A percentile compares a stretch with the other conserved stretches of the same genome.
These are phyloP conservation scores for Ceratitis capitata DNA, from an alignment of 1,140 invertebrate genomes.

Conservation along the genomic window DNA sequence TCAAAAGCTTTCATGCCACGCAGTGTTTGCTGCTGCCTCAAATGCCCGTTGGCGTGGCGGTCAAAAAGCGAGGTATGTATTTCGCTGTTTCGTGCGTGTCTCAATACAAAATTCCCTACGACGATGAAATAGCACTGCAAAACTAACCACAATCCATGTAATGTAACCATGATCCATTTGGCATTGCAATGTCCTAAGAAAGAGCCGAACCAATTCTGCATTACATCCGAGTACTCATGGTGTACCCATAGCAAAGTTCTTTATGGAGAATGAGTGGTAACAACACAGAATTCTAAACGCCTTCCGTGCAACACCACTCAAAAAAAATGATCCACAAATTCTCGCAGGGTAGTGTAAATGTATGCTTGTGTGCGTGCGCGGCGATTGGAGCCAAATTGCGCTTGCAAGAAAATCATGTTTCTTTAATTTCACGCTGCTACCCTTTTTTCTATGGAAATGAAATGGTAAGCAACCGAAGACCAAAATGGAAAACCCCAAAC, in stretches of 20 bases:
- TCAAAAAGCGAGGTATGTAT: neutral
- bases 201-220: too few species aligned
- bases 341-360: too few species aligned
- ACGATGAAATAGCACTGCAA: too few species aligned
- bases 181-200: too few species aligned
- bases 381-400: neutral
- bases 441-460: conserved; percentile 22
- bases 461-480: neutral
- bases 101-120: neutral
- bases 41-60: neutral
- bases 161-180: too few species aligned
- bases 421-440: conserved; percentile 15
- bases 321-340: too few species aligned
- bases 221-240: too few species aligned
- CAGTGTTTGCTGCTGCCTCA: neutral
- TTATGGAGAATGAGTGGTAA: too few species aligned
- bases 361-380: neutral
- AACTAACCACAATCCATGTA: too few species aligned
- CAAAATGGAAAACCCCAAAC: neutral
- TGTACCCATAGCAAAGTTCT: too few species aligned
- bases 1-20: neutral
- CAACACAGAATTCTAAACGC: too few species aligned
- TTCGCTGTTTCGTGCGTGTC: neutral
- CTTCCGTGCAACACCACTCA: too few species aligned
- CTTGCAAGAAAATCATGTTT: conserved; percentile 33